Evolutionary conservation across 2,888 invertebrate genomes (phyloP), one percentile per base, ranked within the genome.

Genomic region (Macaria liturata): DNA sequence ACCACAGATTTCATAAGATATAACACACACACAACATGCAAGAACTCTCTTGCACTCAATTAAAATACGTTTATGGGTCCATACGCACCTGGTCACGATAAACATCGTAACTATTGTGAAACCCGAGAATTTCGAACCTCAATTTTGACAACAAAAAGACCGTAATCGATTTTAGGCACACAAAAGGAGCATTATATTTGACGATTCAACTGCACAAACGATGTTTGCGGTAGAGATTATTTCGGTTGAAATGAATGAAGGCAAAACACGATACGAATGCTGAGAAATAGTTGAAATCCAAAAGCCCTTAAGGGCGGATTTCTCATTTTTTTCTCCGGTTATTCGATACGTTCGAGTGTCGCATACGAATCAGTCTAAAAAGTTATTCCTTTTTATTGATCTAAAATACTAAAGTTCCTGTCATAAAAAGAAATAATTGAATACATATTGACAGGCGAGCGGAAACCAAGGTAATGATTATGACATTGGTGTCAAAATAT

Each of bases 71-170:
- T 91, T 91, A 88, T 84, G 79, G 75, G 69, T 69, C 71, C 68
- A 56, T 65, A 80, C 74, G 74, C 91, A 91, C 90, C 91, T 91
- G 91, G 91, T 69, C 66, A 57, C 73, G 90, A 90, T 91, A 88
- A 88, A 85, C 87, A 91, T 91, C 90, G 80, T 67, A 86, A 90
- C 90, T 89, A 91, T 90, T 86, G 84, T 87, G 85, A 74, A 86
- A 88, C 83, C 79, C 81, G 86, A 90, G 91, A 91, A 85, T 83
- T 86, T 84, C 76, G 83, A 90, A 83, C 90, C 90, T 87, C 90
- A 88, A 89, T 89, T 91, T 89, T 90, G 90, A 91, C 89, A 91
- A 90, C 91, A 91, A 91, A 91, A 91, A 91, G 90, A 83, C 85
- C 80, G 84, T 91, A 91, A 91, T 91, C 91, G 91, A 91, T 91